Conservation (phyloP, 2,797 vertebrate genomes). For the Sebastes jordani region DNA sequence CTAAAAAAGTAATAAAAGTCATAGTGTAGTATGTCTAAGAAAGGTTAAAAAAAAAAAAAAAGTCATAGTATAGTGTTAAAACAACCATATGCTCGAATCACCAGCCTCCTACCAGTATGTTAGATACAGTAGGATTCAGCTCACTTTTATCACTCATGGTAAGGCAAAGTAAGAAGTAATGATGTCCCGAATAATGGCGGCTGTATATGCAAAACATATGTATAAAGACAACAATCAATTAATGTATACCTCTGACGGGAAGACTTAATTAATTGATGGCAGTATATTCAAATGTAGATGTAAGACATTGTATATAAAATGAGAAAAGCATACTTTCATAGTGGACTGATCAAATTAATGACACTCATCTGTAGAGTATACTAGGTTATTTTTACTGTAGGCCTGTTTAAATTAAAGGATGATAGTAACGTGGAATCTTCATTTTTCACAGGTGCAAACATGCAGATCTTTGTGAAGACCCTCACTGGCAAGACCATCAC, state of each 20-base stretch:
- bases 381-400: background rate
- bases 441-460: slow-evolving; percentile 5
- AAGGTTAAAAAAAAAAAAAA: too few species aligned
- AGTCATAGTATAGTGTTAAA: too few species aligned
- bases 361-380: background rate
- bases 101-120: too few species aligned
- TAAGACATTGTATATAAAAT: background rate
- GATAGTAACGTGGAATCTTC: accelerated
- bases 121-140: too few species aligned
- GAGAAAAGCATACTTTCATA: background rate
- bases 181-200: background rate
- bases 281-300: background rate
- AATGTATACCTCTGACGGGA: too few species aligned
- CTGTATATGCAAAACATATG: background rate
- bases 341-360: background rate
- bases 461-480: slow-evolving; percentile 24
- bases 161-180: background rate
- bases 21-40: too few species aligned
- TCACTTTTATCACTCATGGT: background rate
- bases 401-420: background rate
- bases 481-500: slow-evolving; percentile 44
- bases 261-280: background rate
- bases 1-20: too few species aligned
- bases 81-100: too few species aligned
- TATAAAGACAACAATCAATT: background rate